phyloP scores from a whole-genome alignment of 2,888 invertebrate genomes.

The Cephalotes varians region DNA sequence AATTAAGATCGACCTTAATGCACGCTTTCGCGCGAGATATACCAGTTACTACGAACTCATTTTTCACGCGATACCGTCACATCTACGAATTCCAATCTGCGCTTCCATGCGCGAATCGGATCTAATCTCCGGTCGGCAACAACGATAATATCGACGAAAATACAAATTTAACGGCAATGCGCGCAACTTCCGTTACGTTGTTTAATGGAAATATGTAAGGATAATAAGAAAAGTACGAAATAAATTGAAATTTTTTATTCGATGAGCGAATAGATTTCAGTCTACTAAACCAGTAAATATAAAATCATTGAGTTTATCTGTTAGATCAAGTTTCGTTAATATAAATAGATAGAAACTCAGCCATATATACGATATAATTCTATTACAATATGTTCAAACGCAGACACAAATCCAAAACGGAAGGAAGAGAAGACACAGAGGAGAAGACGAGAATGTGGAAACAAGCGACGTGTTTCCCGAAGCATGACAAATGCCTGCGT shows the following conservation, averaged over 20 bases:
- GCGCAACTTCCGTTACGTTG: background rate
- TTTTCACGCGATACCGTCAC: conserved; percentile 71
- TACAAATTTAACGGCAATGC: conserved; percentile 14
- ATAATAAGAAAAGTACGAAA: background rate
- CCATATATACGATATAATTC: background rate
- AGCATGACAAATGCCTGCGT: conserved; percentile 25
- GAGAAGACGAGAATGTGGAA: background rate
- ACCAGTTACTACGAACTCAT: conserved; percentile 77
- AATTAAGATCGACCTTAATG: conserved; percentile 85
- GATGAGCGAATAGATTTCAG: background rate
- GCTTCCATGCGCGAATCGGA: conserved; percentile 40
- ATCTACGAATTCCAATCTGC: conserved; percentile 39
- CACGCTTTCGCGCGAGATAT: conserved; percentile 78
- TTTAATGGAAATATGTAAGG: background rate
- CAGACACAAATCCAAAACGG: background rate
- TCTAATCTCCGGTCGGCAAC: conserved; percentile 44
- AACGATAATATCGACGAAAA: conserved; percentile 45
- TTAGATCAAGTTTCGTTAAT: conserved; percentile 1
- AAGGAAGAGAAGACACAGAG: background rate
- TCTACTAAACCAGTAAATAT: background rate
- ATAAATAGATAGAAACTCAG: background rate
- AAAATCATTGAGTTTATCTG: background rate
- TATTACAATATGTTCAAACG: background rate
- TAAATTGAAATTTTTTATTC: background rate
- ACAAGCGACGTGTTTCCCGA: conserved; percentile 18